Percentiles rank a stretch among this genome's conserved stretches.
phyloP scores from a whole-genome alignment of 2,113 vertebrate species.

The Aldabrachelys gigantea region DNA sequence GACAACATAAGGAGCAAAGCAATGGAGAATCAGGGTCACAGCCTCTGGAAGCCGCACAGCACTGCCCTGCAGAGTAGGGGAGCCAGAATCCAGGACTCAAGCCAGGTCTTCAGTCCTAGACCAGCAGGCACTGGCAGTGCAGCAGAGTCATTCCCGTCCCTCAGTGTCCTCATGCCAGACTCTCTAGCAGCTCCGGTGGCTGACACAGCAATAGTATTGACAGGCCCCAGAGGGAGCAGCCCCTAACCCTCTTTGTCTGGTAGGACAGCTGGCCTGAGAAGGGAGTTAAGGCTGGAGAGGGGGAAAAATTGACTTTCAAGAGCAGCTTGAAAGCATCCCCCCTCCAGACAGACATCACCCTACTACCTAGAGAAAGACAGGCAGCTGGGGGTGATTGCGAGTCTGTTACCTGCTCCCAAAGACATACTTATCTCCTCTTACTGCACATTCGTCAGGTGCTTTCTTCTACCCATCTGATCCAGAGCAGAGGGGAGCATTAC shows the following conservation, averaged over 20 bases:
- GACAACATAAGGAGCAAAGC: neutral
- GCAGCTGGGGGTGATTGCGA: neutral
- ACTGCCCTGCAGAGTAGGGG: neutral
- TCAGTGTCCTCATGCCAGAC: neutral
- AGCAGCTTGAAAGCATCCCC: neutral
- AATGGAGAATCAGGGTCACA: neutral
- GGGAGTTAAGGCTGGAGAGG: neutral
- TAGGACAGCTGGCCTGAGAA: neutral
- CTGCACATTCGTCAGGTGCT: neutral
- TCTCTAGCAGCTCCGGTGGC: neutral
- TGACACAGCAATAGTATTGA: neutral
- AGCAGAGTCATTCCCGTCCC: neutral
- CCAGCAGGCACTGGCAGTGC: neutral
- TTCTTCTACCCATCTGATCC: neutral
- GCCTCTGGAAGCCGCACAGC: neutral
- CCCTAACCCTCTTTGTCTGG: neutral
- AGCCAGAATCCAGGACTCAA: neutral
- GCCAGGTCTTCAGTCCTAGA: neutral
- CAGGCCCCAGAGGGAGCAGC: neutral
- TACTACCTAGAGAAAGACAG: neutral
- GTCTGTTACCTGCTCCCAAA: neutral
- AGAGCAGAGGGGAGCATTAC: neutral
- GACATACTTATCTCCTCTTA: neutral
- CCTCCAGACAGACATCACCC: neutral
- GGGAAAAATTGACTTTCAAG: neutral